Evolutionary conservation across 1,140 invertebrate species (phyloP).

Genomic region (Brachionus plicatilis): DNA sequence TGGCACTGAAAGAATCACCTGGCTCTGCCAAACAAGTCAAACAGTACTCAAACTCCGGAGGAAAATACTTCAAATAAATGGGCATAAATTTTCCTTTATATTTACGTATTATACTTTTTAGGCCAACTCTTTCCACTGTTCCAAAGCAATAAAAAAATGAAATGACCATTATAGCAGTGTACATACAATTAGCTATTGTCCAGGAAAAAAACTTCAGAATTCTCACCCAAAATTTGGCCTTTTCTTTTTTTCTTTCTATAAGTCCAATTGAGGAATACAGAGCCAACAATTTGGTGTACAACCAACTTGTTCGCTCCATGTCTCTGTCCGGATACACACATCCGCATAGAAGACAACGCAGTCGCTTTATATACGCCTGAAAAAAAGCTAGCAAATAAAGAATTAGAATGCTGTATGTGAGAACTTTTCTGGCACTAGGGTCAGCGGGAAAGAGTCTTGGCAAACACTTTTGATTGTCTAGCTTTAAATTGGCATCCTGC

Average conservation of each 20-base stretch:
- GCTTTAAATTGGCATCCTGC: background rate
- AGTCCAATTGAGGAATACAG: background rate
- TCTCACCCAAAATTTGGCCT: slow-evolving; percentile 59
- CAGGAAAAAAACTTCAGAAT: slow-evolving; percentile 54
- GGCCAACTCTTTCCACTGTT: slow-evolving; percentile 54
- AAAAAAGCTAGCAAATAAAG: slow-evolving; percentile 57
- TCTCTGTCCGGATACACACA: slow-evolving; percentile 69
- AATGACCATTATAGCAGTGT: background rate
- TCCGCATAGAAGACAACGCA: slow-evolving; percentile 69
- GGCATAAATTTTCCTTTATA: slow-evolving; percentile 41
- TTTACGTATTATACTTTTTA: slow-evolving; percentile 45
- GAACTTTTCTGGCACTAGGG: background rate
- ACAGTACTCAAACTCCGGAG: slow-evolving; percentile 58
- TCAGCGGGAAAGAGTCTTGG: background rate
- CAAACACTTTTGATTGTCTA: background rate
- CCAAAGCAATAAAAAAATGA: slow-evolving; percentile 16
- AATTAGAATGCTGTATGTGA: background rate
- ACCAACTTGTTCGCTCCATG: slow-evolving; percentile 63
- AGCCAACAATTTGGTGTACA: slow-evolving; percentile 71
- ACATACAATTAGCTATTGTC: slow-evolving; percentile 54
- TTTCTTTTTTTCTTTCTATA: slow-evolving; percentile 60
- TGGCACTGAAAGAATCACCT: slow-evolving; percentile 47
- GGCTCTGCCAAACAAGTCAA: slow-evolving; percentile 57
- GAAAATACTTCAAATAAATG: background rate
- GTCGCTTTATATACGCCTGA: slow-evolving; percentile 71